Conservation (phyloP, 1,140 invertebrate genomes). For the Ceratitis capitata region DNA sequence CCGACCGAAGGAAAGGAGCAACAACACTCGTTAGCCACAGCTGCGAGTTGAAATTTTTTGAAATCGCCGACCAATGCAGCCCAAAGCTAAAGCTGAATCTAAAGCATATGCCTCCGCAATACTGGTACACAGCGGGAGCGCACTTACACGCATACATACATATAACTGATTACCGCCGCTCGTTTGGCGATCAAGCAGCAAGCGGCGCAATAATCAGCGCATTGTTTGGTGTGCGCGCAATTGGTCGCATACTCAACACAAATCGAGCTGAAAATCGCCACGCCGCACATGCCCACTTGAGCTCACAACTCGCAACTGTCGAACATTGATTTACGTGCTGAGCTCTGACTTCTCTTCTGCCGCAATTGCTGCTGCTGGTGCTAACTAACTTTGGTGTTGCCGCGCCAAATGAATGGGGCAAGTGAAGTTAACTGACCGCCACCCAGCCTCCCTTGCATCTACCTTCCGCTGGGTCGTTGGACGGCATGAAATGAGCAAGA, state of each 20-base stretch:
- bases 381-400: conserved; percentile 31
- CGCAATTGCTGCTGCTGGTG: not conserved
- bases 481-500: not conserved
- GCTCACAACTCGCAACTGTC: conserved; percentile 29
- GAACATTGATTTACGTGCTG: conserved; percentile 26
- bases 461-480: no score
- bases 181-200: not conserved
- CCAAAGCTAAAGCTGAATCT: not conserved
- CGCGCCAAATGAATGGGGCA: not conserved
- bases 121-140: not conserved
- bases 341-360: not conserved
- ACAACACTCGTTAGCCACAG: not conserved
- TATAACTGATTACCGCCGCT: not conserved
- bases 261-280: conserved; percentile 1
- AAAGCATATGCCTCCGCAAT: not conserved
- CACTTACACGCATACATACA: not conserved
- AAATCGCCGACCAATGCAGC: not conserved
- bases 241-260: conserved; percentile 34
- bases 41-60: not conserved
- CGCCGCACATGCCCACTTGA: not conserved
- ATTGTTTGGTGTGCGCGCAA: conserved; percentile 34
- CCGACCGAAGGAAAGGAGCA: not conserved
- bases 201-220: conserved; percentile 22
- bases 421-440: not conserved
- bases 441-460: no score